phyloP scores from a whole-genome alignment of 1,140 invertebrate genomes.

The Formica exsecta region DNA sequence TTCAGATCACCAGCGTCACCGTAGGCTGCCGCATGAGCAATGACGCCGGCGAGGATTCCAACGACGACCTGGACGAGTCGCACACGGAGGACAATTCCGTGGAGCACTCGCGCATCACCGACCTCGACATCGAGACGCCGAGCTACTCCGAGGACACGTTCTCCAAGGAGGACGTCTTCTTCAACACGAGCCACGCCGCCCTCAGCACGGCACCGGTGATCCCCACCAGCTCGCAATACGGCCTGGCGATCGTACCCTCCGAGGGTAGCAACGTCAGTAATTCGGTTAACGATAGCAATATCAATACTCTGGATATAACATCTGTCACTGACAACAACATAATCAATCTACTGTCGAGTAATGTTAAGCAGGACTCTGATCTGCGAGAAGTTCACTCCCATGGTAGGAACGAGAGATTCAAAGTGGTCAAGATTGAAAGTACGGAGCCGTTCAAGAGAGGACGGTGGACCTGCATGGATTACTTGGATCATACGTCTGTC shows the following conservation, averaged over 20 bases:
- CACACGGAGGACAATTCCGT: constrained; percentile 93
- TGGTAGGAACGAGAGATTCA: constrained; percentile 94
- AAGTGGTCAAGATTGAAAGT: constrained; percentile 98
- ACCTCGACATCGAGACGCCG: constrained; percentile 93
- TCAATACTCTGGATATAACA: constrained; percentile 88
- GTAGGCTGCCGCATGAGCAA: constrained; percentile 92
- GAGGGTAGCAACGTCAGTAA: constrained; percentile 88
- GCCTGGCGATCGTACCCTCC: constrained; percentile 91
- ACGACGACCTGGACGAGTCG: constrained; percentile 97
- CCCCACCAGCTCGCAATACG: constrained; percentile 94
- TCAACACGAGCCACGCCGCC: constrained; percentile 91
- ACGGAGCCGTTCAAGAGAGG: constrained; percentile 97
- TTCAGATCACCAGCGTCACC: constrained; percentile 97
- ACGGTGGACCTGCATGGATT: constrained; percentile 98
- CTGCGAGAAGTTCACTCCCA: constrained; percentile 91
- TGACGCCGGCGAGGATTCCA: constrained; percentile 96
- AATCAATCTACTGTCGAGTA: constrained; percentile 85
- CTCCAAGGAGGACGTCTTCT: constrained; percentile 93
- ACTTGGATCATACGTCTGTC: constrained; percentile 93
- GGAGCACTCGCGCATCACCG: constrained; percentile 93
- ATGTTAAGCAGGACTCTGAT: constrained; percentile 88
- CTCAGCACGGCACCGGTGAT: constrained; percentile 93
- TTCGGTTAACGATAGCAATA: constrained; percentile 88
- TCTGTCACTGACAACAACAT: constrained; percentile 86
- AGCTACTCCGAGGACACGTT: constrained; percentile 94